Percentiles rank a stretch among this genome's conserved stretches.
Conservation (phyloP, 2,113 vertebrate species). For the Oryzias woworae region DNA sequence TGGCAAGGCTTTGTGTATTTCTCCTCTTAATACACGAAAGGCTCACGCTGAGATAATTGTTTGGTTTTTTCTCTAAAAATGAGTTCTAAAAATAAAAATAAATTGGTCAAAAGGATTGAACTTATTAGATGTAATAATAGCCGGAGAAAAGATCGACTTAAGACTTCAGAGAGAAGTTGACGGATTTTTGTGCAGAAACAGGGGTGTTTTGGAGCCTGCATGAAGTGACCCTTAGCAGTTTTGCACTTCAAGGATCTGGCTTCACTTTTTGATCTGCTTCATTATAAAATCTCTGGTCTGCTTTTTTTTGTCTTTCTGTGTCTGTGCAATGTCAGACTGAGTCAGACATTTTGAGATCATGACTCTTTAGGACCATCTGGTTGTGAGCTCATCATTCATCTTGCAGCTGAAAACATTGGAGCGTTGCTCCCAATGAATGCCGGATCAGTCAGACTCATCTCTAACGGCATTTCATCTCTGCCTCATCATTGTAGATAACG, state of each 20-base stretch:
- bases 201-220: not conserved
- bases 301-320: conserved; percentile 12
- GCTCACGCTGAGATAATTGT: not conserved
- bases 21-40: not conserved
- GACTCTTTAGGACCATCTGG: conserved; percentile 17
- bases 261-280: not conserved
- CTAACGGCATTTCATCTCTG: conserved; percentile 7
- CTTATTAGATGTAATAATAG: not conserved
- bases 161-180: not conserved
- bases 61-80: not conserved
- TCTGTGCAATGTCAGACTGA: conserved; percentile 9
- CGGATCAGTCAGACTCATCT: conserved; percentile 9
- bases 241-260: not conserved
- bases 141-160: not conserved
- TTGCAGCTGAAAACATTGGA: conserved; percentile 8
- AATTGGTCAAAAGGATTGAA: not conserved
- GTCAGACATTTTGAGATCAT: conserved; percentile 13
- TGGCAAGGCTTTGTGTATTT: too few relatives aligned
- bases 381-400: conserved; percentile 15
- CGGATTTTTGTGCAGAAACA: not conserved
- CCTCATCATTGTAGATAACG: conserved; percentile 14
- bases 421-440: conserved; percentile 8
- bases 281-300: not conserved
- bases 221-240: not conserved
- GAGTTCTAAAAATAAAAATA: not conserved